These are phyloP conservation scores for Pantala flavescens DNA, from an alignment of 1,140 invertebrate species.

Conservation along the genomic window DNA sequence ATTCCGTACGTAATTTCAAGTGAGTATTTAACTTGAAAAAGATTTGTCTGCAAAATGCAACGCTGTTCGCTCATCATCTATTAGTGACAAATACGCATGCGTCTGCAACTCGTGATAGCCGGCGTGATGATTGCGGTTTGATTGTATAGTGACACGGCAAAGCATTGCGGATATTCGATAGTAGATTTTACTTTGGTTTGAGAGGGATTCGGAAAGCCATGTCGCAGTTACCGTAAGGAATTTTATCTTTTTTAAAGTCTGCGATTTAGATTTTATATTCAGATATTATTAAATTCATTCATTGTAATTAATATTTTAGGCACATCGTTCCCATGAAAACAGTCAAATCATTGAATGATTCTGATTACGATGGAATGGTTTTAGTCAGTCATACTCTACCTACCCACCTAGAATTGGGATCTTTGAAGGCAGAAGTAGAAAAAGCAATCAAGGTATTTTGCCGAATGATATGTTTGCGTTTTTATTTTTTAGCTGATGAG, in stretches of 20 bases:
- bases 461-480: too few relatives aligned
- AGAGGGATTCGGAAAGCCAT: not conserved
- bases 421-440: not conserved
- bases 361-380: not conserved
- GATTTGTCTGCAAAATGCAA: too few relatives aligned
- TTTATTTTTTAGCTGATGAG: too few relatives aligned
- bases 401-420: not conserved
- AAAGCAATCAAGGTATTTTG: not conserved
- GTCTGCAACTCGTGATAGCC: not conserved
- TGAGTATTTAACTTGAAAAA: too few relatives aligned
- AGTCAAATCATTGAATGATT: not conserved
- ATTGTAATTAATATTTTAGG: not conserved
- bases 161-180: too few relatives aligned
- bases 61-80: not conserved
- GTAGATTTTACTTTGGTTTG: too few relatives aligned
- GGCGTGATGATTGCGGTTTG: not conserved
- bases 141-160: too few relatives aligned
- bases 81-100: not conserved
- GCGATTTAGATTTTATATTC: too few relatives aligned
- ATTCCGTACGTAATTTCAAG: too few relatives aligned
- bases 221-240: not conserved
- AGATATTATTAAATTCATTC: too few relatives aligned
- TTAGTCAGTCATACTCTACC: not conserved
- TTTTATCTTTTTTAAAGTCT: too few relatives aligned
- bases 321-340: not conserved